These are phyloP conservation scores for Odontophorus gujanensis DNA, from an alignment of 2,113 vertebrate species.

Conservation along the genomic window DNA sequence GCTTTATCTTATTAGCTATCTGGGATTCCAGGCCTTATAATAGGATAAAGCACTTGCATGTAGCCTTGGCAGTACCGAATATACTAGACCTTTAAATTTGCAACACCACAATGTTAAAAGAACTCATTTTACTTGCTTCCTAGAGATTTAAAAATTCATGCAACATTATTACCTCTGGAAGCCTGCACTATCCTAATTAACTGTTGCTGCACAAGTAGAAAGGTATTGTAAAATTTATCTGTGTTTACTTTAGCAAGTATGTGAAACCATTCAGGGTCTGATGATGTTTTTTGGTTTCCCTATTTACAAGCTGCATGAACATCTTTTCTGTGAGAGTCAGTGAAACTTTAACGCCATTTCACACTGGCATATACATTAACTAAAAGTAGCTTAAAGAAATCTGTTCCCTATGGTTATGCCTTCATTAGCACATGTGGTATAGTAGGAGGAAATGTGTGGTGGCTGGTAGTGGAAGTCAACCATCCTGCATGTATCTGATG, in stretches of 20 bases:
- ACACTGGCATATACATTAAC: background rate
- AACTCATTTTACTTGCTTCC: background rate
- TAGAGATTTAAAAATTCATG: background rate
- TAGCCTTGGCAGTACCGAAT: background rate
- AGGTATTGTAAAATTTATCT: background rate
- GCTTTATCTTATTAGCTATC: conserved; percentile 67
- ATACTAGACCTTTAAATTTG: conserved; percentile 20
- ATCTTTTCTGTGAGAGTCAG: background rate
- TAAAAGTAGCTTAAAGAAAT: background rate
- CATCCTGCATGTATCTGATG: background rate
- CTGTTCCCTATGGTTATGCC: background rate
- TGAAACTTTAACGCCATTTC: background rate
- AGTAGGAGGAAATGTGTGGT: background rate
- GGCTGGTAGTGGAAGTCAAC: background rate
- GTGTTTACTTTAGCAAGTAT: background rate
- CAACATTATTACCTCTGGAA: background rate
- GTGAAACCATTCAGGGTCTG: background rate
- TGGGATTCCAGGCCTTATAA: conserved; percentile 47
- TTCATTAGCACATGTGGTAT: background rate
- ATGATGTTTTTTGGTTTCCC: background rate
- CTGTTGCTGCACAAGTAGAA: background rate
- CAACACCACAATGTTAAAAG: background rate
- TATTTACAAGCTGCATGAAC: background rate
- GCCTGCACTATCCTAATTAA: background rate
- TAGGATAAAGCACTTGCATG: conserved; percentile 53